A percentile compares a stretch with the other conserved stretches of the same genome.
These are phyloP conservation scores for Cerceris ruficornis DNA, from an alignment of 2,888 invertebrate species.

Conservation along the genomic window DNA sequence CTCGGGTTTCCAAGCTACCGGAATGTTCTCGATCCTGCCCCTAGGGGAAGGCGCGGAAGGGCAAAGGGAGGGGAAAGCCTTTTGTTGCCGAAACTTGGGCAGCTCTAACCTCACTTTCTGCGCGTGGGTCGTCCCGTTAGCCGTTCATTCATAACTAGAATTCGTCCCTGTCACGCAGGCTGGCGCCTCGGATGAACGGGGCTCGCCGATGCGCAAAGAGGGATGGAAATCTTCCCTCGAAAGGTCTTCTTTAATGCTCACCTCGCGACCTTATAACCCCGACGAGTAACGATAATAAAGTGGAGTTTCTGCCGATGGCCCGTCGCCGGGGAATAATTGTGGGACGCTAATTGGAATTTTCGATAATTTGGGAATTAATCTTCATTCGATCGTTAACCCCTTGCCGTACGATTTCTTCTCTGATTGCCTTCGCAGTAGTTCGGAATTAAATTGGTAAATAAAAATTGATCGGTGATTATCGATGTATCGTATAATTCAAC, in stretches of 20 bases:
- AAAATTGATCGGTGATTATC: too few relatives aligned
- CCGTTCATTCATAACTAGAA: constrained; percentile 38
- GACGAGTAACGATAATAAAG: constrained; percentile 45
- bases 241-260: constrained; percentile 45
- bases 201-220: background rate
- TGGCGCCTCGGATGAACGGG: constrained; percentile 19
- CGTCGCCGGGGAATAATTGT: constrained; percentile 27
- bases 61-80: too few relatives aligned
- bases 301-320: constrained; percentile 10
- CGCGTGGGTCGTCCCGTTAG: constrained; percentile 14
- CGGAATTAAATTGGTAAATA: too few relatives aligned
- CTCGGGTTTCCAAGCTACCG: too few relatives aligned
- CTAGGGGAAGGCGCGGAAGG: too few relatives aligned
- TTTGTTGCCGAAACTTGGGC: background rate
- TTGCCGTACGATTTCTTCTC: too few relatives aligned
- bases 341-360: constrained; percentile 21
- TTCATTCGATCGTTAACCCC: too few relatives aligned
- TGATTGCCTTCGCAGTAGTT: too few relatives aligned
- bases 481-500: too few relatives aligned
- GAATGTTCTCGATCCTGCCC: too few relatives aligned
- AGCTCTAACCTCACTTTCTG: background rate
- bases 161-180: background rate
- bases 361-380: background rate
- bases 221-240: constrained; percentile 12
- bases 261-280: background rate